A percentile compares a stretch with the other conserved stretches of the same genome.
Conservation (phyloP, 2,888 invertebrate species). For the Stenichneumon culpator region DNA sequence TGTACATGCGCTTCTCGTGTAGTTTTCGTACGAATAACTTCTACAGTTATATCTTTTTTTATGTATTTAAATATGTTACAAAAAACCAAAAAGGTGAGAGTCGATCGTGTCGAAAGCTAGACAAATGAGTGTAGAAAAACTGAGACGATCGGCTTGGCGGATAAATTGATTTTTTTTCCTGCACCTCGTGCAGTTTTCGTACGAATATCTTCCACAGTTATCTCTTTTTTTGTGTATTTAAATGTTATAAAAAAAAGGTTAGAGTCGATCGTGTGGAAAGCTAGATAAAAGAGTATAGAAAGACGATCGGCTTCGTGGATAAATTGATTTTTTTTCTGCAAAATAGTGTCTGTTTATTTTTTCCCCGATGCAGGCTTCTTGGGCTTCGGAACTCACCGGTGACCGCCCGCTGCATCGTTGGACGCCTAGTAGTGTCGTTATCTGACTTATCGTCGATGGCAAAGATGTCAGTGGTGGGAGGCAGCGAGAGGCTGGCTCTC, state of each 20-base stretch:
- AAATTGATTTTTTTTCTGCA: constrained; percentile 21
- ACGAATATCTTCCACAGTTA: background rate
- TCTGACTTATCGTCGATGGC: constrained; percentile 83
- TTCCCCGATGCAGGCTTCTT: constrained; percentile 68
- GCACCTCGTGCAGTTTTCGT: background rate
- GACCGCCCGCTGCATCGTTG: constrained; percentile 83
- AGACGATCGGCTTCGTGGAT: constrained; percentile 11
- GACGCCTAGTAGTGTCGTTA: constrained; percentile 83
- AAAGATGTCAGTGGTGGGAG: constrained; percentile 85
- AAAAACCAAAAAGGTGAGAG: background rate
- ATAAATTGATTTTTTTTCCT: no score
- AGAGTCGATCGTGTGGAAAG: no score
- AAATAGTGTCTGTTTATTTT: constrained; percentile 32
- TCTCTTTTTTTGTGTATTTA: background rate
- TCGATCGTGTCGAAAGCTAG: no score
- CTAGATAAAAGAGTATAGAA: background rate
- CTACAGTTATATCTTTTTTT: background rate
- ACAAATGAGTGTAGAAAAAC: background rate
- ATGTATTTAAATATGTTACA: background rate
- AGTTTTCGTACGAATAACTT: background rate
- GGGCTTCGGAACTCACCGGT: constrained; percentile 82
- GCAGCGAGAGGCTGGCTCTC: constrained; percentile 84
- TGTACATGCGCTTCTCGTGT: constrained; percentile 4
- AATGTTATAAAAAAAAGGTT: background rate
- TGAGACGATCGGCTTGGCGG: constrained; percentile 7